Conservation (phyloP, 2,888 invertebrate genomes). For the Catocala nupta region DNA sequence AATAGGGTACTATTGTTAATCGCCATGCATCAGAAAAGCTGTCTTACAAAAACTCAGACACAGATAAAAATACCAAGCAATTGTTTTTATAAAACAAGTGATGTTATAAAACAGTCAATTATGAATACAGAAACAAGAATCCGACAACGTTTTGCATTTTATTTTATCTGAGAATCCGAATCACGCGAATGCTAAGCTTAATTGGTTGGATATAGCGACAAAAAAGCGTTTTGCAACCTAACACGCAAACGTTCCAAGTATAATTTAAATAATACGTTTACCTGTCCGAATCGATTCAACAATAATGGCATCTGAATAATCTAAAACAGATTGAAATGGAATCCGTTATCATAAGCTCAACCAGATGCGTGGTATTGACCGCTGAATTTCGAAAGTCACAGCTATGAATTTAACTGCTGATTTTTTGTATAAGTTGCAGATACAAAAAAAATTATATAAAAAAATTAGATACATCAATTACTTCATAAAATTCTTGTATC, state of each 20-base stretch:
- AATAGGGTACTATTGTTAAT: constrained; percentile 11
- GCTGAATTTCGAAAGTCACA: constrained; percentile 44
- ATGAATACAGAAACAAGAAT: constrained; percentile 47
- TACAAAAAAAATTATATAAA: constrained; percentile 28
- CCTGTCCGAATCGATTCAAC: constrained; percentile 70
- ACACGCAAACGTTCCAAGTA: constrained; percentile 73
- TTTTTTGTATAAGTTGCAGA: constrained; percentile 9
- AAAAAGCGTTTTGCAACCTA: constrained; percentile 78
- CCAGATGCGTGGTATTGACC: constrained; percentile 48
- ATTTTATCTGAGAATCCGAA: constrained; percentile 69
- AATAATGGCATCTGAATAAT: constrained; percentile 74
- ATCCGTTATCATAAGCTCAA: constrained; percentile 48
- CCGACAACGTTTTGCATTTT: constrained; percentile 47
- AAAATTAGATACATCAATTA: constrained; percentile 20
- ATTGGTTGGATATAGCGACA: constrained; percentile 76
- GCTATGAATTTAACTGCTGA: constrained; percentile 10
- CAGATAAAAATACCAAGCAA: constrained; percentile 24
- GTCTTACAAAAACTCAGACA: constrained; percentile 21
- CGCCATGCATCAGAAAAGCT: constrained; percentile 7
- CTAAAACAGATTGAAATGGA: constrained; percentile 57
- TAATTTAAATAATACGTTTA: constrained; percentile 81
- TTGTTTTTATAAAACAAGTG: constrained; percentile 37
- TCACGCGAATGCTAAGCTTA: constrained; percentile 78
- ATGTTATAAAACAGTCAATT: constrained; percentile 44
- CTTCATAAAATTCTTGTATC: constrained; percentile 20